phyloP scores from a whole-genome alignment of 2,113 vertebrate species.

The Bettongia penicillata region DNA sequence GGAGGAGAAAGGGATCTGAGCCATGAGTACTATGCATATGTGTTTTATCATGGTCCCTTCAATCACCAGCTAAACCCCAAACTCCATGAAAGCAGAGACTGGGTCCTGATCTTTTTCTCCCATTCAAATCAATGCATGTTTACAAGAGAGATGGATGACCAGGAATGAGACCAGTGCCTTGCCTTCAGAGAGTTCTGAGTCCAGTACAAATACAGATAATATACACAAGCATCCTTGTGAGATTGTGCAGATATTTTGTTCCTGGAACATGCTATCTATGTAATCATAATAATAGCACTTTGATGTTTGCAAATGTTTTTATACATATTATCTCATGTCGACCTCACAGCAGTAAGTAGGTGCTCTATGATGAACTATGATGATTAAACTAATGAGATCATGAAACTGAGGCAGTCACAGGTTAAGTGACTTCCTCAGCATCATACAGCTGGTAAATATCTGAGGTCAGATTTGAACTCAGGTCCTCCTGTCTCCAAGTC shows the following conservation, averaged over 20 bases:
- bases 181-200: not conserved
- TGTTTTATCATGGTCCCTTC: not conserved
- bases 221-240: not conserved
- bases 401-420: not conserved
- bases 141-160: not conserved
- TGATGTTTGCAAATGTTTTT: not conserved
- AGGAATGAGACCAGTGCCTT: not conserved
- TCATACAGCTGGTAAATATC: not conserved
- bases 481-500: not conserved
- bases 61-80: not conserved
- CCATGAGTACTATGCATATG: not conserved
- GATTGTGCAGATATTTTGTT: not conserved
- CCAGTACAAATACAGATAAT: not conserved
- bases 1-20: not conserved
- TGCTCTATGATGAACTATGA: not conserved
- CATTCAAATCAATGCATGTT: not conserved
- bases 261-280: not conserved
- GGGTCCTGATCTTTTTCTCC: not conserved
- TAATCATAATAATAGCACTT: not conserved
- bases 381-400: not conserved
- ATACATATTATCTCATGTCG: not conserved
- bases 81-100: not conserved
- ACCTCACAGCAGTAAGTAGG: not conserved
- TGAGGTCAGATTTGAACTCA: not conserved
- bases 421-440: not conserved